Percentiles rank a stretch among this genome's conserved stretches.
Conservation (phyloP, 1,140 invertebrate species). For the Geopemphigus sp. region DNA sequence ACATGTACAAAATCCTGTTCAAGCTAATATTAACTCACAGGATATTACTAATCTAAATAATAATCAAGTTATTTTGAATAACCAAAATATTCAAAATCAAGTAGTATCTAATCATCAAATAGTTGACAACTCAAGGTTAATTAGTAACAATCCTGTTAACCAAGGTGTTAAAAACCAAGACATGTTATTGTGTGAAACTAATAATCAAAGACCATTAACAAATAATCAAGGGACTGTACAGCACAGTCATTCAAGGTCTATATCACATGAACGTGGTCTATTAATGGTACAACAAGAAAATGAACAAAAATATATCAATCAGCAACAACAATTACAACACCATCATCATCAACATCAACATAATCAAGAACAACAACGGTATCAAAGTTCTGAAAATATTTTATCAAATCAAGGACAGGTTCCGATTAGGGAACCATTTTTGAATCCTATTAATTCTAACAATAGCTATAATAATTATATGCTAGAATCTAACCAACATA, state of each 20-base stretch:
- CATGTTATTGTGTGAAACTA: conserved; percentile 7
- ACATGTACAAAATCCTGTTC: conserved; percentile 2
- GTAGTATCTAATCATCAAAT: background rate
- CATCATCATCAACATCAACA: conserved; percentile 43
- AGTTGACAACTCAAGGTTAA: conserved; percentile 47
- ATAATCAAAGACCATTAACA: conserved; percentile 24
- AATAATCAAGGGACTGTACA: conserved; percentile 3
- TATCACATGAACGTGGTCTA: background rate
- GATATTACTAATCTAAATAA: conserved; percentile 32
- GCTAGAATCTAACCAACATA: conserved; percentile 27
- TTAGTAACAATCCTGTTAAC: conserved; percentile 45
- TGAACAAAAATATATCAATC: conserved; percentile 32
- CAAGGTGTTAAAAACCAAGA: conserved; percentile 32
- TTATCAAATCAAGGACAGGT: background rate
- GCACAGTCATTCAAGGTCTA: background rate
- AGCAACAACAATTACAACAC: background rate
- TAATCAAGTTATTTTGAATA: conserved; percentile 15
- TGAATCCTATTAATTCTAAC: conserved; percentile 2
- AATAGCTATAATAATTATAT: conserved; percentile 28
- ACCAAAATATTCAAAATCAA: conserved; percentile 27
- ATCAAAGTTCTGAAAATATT: conserved; percentile 34
- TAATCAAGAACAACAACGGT: conserved; percentile 15
- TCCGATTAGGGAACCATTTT: conserved; percentile 18
- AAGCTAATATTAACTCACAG: conserved; percentile 5
- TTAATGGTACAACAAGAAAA: conserved; percentile 5